A percentile compares a stretch with the other conserved stretches of the same genome.
phyloP scores from a whole-genome alignment of 1,140 invertebrate genomes.

The Aphis craccivora region DNA sequence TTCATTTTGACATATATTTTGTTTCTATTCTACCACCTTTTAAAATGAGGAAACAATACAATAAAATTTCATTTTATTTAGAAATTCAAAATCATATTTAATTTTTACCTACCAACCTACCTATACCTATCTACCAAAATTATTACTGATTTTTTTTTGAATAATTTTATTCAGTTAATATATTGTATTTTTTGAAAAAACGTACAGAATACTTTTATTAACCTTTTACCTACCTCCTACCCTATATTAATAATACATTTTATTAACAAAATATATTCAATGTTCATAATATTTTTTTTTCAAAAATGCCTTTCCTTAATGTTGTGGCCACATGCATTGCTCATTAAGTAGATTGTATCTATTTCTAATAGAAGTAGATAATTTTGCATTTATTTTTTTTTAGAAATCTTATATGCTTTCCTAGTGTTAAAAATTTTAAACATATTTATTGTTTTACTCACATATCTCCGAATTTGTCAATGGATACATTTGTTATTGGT shows the following conservation, averaged over 20 bases:
- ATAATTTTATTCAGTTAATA: neutral
- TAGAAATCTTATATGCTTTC: neutral
- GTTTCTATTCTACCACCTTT: neutral
- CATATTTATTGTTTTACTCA: too few relatives aligned
- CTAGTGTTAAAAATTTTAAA: too few relatives aligned
- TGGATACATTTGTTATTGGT: slow-evolving; percentile 80
- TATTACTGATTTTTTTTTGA: neutral
- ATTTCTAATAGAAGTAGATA: neutral
- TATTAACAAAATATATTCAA: too few relatives aligned
- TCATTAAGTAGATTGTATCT: neutral
- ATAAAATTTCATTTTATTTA: neutral
- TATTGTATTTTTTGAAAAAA: neutral
- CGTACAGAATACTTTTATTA: too few relatives aligned
- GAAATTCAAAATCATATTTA: neutral
- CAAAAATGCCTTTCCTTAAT: too few relatives aligned
- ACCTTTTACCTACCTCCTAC: too few relatives aligned
- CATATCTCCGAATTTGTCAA: slow-evolving; percentile 74
- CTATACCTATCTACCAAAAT: neutral
- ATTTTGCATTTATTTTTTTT: neutral
- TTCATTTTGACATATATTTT: too few relatives aligned
- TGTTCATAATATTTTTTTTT: too few relatives aligned
- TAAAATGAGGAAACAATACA: neutral
- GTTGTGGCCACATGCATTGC: neutral
- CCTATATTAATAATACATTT: too few relatives aligned
- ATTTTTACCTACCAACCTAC: too few relatives aligned